Conservation (phyloP, 1,140 invertebrate genomes). For the Cylas formicarius region DNA sequence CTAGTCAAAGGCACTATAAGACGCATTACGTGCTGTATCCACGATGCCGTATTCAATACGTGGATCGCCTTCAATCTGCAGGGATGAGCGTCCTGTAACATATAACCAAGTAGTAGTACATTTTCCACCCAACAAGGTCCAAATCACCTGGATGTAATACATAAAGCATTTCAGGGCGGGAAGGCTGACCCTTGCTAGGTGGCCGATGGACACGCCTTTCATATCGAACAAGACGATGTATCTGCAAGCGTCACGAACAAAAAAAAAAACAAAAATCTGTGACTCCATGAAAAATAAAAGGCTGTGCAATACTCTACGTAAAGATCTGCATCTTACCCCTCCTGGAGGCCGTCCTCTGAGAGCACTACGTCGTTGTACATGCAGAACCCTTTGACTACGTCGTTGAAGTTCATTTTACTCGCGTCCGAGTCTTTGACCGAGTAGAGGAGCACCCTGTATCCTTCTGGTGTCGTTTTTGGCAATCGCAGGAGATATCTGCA, state of each 20-base stretch:
- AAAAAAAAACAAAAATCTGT: constrained; percentile 4
- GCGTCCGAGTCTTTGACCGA: constrained; percentile 51
- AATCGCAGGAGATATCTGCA: constrained; percentile 45
- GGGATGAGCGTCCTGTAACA: constrained; percentile 52
- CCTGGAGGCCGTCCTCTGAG: constrained; percentile 53
- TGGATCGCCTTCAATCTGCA: constrained; percentile 52
- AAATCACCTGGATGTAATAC: constrained; percentile 56
- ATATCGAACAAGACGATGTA: constrained; percentile 61
- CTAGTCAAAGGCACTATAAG: constrained; percentile 52
- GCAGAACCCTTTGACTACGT: constrained; percentile 54
- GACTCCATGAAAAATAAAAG: too few relatives aligned
- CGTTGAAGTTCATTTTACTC: constrained; percentile 52
- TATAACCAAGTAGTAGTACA: constrained; percentile 20
- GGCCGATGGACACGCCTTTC: constrained; percentile 54
- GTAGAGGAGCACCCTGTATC: constrained; percentile 53
- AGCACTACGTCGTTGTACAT: constrained; percentile 57
- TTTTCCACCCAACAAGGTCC: background rate
- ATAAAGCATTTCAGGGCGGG: constrained; percentile 53
- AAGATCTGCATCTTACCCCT: constrained; percentile 44
- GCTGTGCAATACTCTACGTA: too few relatives aligned
- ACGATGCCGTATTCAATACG: constrained; percentile 52
- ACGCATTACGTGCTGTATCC: constrained; percentile 55
- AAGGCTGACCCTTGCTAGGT: constrained; percentile 53
- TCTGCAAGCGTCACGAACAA: constrained; percentile 25
- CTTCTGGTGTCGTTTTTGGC: constrained; percentile 52